Base-by-base conservation (phyloP, 2,888 invertebrate species). In the Leucozona laternaria region DNA sequence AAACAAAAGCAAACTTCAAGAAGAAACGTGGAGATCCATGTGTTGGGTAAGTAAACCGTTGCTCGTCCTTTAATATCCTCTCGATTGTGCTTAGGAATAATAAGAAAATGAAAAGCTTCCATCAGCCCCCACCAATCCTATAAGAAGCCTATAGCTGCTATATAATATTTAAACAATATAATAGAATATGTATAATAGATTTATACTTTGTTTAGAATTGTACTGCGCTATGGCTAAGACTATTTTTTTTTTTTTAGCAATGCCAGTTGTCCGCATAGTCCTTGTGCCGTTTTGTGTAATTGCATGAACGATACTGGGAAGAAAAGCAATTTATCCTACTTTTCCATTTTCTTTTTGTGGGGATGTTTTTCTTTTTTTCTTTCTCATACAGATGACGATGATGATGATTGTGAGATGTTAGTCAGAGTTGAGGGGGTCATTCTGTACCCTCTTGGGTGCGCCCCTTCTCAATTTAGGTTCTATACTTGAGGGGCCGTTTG, bases 1-100 rank as follows among this genome's bases (percentile, higher is more conserved):
- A 94, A 96, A 88, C 97, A 97, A 91, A 95, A 96, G 82, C 96
- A 96, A 90, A 95, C 96, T 1, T 96, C 97, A 25, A 94, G 97
- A 86, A 93, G 96, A 70, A 96, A 96, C 88, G 95, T 96, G 13
- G 96, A 96, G 92, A 95, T 96, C 45, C 96, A 96, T 93, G 95
- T 96, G 90, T 93, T 95, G 90, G 95, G 96, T 96, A 90, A 93
- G 86, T 86, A 81, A 62, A 43, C 15, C 25, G 6, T 28, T 73
- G 20, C 53, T 60, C 15, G 20, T 43, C n/a, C 17, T 34, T 13
- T 15, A 48, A 40, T 22, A 40, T 60, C 37, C 58, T 15, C 22
- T 43, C 40, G 45, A 76, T 55, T 71, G 57, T 71, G 48, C 55
- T 62, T 17, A 68, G 45, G 75, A 76, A 60, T 62, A 62, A 64